Base-by-base conservation (phyloP, 1,140 invertebrate genomes). In the Stratiolaelaps scimitus region DNA sequence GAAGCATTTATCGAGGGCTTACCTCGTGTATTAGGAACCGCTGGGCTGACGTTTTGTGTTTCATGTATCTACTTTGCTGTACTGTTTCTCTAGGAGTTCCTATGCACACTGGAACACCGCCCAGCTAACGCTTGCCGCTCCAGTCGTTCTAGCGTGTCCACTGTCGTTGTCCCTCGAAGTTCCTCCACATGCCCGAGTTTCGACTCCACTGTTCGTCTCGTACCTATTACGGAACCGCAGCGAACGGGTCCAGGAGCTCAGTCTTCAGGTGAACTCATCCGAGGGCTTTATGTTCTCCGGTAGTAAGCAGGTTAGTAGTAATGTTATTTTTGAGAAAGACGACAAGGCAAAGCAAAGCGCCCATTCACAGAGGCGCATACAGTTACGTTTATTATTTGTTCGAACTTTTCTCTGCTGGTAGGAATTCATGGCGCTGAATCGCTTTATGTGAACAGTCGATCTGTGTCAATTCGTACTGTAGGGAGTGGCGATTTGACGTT, bases 211-310 rank as follows among this genome's bases (percentile, higher is more conserved):
- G 53, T 72, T 74, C 17, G 67, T 87, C 7, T 81, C 80, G 34
- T 89, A 89, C 72, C 80, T 78, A 60, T 76, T 92, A 60, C 78
- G 80, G 69, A 91, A 90, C 74, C 81, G 83, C 67, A 85, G 85
- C 0, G 77, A 80, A 28, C 80, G 80, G 67, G 81, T 88, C 10
- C 80, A 88, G 56, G 83, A 86, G 60, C 75, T 92, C 13, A 81
- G 82, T 67, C 73, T 90, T 15, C 81, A 78, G 65, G 84, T 92
- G 77, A 87, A 91, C 69, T 82, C 84, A 1, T 87, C 82, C 69
- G 88, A 92, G 74, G 84, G 83, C 13, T 92, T 92, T 72, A 89
- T 92, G 86, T 92, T 87, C 78, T 82, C 88, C 70, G 89, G 89
- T 2, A 87, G 90, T 70, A 91, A 89, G 79, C 85, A 89, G 76